A percentile compares a stretch with the other conserved stretches of the same genome.
Conservation (phyloP, 1,140 invertebrate species). For the Drosophila mauritiana region DNA sequence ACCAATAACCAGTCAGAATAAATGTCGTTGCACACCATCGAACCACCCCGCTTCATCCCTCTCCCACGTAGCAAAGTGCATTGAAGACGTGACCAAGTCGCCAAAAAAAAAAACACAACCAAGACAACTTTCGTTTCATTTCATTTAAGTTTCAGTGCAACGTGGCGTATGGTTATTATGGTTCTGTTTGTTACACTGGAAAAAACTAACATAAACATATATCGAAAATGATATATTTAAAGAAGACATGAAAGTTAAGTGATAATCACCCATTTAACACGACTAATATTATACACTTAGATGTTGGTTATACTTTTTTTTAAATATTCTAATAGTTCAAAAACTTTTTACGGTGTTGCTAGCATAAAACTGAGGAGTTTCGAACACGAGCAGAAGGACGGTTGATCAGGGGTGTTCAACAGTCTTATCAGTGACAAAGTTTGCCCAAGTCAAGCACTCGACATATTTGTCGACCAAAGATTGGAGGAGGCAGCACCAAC, state of each 20-base stretch:
- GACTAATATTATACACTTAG: too few relatives aligned
- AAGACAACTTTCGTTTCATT: constrained; percentile 52
- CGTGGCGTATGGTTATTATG: constrained; percentile 68
- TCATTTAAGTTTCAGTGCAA: constrained; percentile 47
- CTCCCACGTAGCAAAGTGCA: constrained; percentile 54
- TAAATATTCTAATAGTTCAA: too few relatives aligned
- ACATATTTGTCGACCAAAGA: constrained; percentile 52
- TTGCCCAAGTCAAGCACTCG: constrained; percentile 65
- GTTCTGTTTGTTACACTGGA: not conserved
- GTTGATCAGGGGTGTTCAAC: constrained; percentile 18
- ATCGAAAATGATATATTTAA: too few relatives aligned
- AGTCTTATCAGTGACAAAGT: constrained; percentile 76
- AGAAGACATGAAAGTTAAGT: too few relatives aligned
- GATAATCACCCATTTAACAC: too few relatives aligned
- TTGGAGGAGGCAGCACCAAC: constrained; percentile 15
- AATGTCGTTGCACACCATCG: constrained; percentile 51
- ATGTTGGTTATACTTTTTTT: too few relatives aligned
- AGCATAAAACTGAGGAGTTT: constrained; percentile 48
- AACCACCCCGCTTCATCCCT: not conserved
- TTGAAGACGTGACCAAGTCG: constrained; percentile 73
- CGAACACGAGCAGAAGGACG: constrained; percentile 25
- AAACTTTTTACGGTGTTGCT: constrained; percentile 7
- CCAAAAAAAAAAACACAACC: constrained; percentile 30
- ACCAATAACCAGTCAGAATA: constrained; percentile 69
- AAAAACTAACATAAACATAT: not conserved